Evolutionary conservation across 2,113 vertebrate genomes (phyloP).

Genomic region (Notechis scutatus): DNA sequence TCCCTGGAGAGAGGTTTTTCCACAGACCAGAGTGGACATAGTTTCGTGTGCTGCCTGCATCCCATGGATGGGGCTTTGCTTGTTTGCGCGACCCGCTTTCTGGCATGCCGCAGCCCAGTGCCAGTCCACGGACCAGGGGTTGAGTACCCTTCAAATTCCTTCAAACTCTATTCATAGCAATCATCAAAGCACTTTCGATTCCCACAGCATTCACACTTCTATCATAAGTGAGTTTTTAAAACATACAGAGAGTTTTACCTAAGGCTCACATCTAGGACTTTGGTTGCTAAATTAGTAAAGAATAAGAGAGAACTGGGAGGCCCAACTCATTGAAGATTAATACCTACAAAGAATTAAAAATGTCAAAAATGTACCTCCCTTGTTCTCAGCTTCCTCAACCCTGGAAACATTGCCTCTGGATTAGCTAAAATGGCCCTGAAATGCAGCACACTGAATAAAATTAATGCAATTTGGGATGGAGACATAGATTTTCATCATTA

Average conservation of each 20-base stretch:
- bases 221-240: not conserved
- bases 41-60: not conserved
- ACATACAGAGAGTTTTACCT: not conserved
- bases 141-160: not conserved
- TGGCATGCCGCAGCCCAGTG: not conserved
- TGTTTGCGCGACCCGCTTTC: not conserved
- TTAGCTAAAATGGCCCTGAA: not conserved
- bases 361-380: not conserved
- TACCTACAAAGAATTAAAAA: not conserved
- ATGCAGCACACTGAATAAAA: not conserved
- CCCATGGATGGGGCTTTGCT: not conserved
- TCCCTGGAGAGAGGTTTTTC: not conserved
- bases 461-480: not conserved
- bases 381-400: not conserved
- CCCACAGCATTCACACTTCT: not conserved
- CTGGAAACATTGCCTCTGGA: not conserved
- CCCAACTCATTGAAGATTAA: not conserved
- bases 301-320: not conserved
- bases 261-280: not conserved
- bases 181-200: not conserved
- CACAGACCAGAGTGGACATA: not conserved
- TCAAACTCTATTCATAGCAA: not conserved
- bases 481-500: not conserved
- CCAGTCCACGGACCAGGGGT: not conserved
- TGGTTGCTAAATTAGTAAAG: constrained; percentile 8